These are phyloP conservation scores for Suncus etruscus DNA, from an alignment of 2,113 vertebrate genomes.

Conservation along the genomic window DNA sequence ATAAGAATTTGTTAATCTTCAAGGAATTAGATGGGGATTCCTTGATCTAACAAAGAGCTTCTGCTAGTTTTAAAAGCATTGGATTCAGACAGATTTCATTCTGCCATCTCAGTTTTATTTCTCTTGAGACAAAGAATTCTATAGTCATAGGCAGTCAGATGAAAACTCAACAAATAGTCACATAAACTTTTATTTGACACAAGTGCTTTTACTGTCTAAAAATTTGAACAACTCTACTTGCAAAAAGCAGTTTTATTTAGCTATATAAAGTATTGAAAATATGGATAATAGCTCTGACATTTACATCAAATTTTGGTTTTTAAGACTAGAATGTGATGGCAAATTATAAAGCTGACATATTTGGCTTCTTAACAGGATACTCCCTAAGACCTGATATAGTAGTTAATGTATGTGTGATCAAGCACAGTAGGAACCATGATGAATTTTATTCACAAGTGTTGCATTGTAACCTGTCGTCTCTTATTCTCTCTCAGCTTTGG, in stretches of 20 bases:
- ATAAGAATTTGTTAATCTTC: neutral
- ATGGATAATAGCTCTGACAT: neutral
- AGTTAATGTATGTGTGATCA: neutral
- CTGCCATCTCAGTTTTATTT: constrained; percentile 24
- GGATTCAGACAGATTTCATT: neutral
- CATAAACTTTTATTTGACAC: neutral
- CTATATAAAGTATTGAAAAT: neutral
- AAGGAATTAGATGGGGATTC: neutral
- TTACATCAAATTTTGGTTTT: constrained; percentile 44
- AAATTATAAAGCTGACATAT: constrained; percentile 2
- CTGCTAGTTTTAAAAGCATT: neutral
- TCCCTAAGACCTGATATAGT: neutral
- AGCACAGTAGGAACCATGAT: neutral
- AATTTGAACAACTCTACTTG: constrained; percentile 7
- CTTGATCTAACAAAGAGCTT: neutral
- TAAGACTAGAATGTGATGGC: neutral
- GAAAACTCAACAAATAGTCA: neutral
- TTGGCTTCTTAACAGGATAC: neutral
- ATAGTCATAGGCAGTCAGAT: neutral
- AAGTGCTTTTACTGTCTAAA: neutral
- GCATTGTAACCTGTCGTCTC: neutral
- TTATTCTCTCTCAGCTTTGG: neutral
- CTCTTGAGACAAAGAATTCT: constrained; percentile 32
- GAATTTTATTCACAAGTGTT: neutral
- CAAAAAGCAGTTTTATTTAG: neutral